These are phyloP conservation scores for Tetranychus truncatus DNA, from an alignment of 2,888 invertebrate species.

Conservation along the genomic window DNA sequence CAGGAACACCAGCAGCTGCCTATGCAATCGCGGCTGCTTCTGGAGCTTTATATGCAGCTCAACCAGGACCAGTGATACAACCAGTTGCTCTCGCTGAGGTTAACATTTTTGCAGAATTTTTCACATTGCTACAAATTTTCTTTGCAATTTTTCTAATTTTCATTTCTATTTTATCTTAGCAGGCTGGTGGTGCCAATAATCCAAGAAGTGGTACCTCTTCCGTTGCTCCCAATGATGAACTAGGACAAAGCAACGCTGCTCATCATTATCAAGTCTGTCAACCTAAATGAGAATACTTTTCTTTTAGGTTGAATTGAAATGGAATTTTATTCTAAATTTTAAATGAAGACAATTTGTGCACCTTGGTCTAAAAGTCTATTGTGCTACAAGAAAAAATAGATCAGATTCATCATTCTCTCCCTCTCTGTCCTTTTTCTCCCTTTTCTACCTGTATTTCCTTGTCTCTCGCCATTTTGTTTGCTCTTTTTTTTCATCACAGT, in stretches of 20 bases:
- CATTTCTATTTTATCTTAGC: neutral
- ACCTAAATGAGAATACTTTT: slow-evolving; percentile 13
- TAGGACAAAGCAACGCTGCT: slow-evolving; percentile 3
- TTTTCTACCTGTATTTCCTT: neutral
- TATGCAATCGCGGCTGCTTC: neutral
- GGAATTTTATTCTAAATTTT: neutral
- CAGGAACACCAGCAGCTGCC: slow-evolving; percentile 4
- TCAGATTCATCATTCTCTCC: neutral
- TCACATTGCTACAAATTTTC: neutral
- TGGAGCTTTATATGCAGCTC: neutral
- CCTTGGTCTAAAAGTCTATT: neutral
- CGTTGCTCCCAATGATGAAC: slow-evolving; percentile 9
- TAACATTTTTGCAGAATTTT: neutral
- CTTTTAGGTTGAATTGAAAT: neutral
- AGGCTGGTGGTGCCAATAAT: slow-evolving; percentile 9
- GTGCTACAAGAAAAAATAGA: neutral
- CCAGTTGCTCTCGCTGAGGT: slow-evolving; percentile 12
- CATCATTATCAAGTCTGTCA: slow-evolving; percentile 11
- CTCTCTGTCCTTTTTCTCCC: neutral
- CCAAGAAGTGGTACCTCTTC: neutral
- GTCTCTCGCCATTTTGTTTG: neutral
- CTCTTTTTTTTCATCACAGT: neutral
- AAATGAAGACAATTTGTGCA: slow-evolving; percentile 2
- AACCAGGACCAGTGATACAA: slow-evolving; percentile 6
- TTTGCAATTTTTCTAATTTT: neutral